Percentiles rank a stretch among this genome's conserved stretches.
These are phyloP conservation scores for Siderastrea siderea DNA, from an alignment of 92 coral and sea anemone genomes.

Conservation along the genomic window DNA sequence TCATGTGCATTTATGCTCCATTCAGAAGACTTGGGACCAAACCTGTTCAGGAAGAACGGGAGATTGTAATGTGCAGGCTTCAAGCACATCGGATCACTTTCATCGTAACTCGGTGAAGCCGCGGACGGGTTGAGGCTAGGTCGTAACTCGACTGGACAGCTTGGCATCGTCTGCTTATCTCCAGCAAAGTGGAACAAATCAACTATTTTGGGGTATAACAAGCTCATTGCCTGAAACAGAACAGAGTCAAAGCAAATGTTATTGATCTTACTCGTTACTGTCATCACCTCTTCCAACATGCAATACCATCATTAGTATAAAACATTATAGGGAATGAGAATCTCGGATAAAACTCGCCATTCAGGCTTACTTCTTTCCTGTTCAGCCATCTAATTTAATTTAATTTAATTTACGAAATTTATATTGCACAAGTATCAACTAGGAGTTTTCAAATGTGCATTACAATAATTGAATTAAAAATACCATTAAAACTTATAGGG, in stretches of 20 bases:
- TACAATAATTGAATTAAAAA: too few species aligned
- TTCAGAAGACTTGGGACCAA: constrained; percentile 90
- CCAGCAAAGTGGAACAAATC: constrained; percentile 93
- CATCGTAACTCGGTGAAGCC: constrained; percentile 86
- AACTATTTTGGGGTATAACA: constrained; percentile 85
- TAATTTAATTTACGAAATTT: too few species aligned
- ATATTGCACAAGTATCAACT: too few species aligned
- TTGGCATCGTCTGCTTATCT: constrained; percentile 87
- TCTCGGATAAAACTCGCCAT: too few species aligned
- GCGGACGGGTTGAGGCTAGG: constrained; percentile 92
- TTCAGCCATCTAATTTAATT: too few species aligned
- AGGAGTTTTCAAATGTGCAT: too few species aligned
- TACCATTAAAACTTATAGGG: too few species aligned
- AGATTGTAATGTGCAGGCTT: constrained; percentile 75
- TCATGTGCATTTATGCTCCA: constrained; percentile 98
- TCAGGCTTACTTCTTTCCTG: too few species aligned
- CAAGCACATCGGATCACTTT: constrained; percentile 62
- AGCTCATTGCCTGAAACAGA: constrained; percentile 83
- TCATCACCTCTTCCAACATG: too few species aligned
- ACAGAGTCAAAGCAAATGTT: not conserved
- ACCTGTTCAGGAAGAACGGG: constrained; percentile 88
- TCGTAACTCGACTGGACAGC: constrained; percentile 85
- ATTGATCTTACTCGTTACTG: not conserved
- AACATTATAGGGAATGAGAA: too few species aligned
- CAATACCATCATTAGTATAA: too few species aligned